Percentiles rank a stretch among this genome's conserved stretches.
Conservation (phyloP, 2,888 invertebrate genomes). For the Bedellia somnulentella region DNA sequence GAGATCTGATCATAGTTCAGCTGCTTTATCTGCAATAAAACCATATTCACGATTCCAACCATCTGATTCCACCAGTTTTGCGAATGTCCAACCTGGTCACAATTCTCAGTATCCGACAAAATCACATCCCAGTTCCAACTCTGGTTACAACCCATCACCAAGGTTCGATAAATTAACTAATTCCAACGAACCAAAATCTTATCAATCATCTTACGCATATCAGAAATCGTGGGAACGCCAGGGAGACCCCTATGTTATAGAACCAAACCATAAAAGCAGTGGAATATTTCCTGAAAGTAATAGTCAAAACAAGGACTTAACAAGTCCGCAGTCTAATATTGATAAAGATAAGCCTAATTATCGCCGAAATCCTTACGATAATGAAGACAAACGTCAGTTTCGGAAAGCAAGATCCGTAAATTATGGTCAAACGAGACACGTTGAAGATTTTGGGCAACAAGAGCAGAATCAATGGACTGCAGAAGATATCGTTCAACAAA, state of each 20-base stretch:
- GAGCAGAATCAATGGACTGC: conserved; percentile 12
- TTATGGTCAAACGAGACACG: too few relatives aligned
- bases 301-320: too few relatives aligned
- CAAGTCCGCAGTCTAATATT: too few relatives aligned
- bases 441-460: conserved; percentile 19
- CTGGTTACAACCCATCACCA: conserved; percentile 17
- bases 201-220: conserved; percentile 51
- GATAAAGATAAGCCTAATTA: too few relatives aligned
- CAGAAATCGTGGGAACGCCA: conserved; percentile 56
- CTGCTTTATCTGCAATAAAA: conserved; percentile 26
- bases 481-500: conserved; percentile 16
- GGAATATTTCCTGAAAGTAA: too few relatives aligned
- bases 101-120: conserved; percentile 21
- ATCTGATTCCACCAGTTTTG: conserved; percentile 17
- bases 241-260: conserved; percentile 49
- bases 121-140: conserved; percentile 20
- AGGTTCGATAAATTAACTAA: conserved; percentile 20
- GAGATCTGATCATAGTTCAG: conserved; percentile 31
- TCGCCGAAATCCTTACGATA: too few relatives aligned
- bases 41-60: conserved; percentile 25
- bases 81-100: conserved; percentile 18
- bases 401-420: conserved; percentile 8
- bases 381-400: too few relatives aligned
- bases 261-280: too few relatives aligned
- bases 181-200: conserved; percentile 35